A percentile compares a stretch with the other conserved stretches of the same genome.
These are phyloP conservation scores for Planococcus citri DNA, from an alignment of 1,140 invertebrate genomes.

Conservation along the genomic window DNA sequence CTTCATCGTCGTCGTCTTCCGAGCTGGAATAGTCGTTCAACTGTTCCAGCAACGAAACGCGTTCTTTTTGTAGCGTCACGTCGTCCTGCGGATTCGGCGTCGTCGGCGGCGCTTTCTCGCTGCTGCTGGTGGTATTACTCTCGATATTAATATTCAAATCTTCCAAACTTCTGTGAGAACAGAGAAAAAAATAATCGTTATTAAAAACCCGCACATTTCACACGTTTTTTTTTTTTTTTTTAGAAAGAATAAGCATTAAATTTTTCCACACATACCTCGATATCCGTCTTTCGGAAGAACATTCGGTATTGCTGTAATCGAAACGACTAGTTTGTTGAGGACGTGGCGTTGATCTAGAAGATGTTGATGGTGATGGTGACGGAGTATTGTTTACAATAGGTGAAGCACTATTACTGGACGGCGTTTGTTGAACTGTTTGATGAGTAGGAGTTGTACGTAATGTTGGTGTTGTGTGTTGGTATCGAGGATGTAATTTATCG, in stretches of 20 bases:
- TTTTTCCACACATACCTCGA: slow-evolving; percentile 6
- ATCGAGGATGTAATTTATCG: neutral
- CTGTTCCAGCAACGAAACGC: slow-evolving; percentile 53
- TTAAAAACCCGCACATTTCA: neutral
- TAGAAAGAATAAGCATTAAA: neutral
- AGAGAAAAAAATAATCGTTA: slow-evolving; percentile 20
- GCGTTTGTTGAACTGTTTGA: slow-evolving; percentile 24
- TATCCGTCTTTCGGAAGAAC: slow-evolving; percentile 14
- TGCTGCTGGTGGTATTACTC: slow-evolving; percentile 23
- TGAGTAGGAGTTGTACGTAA: slow-evolving; percentile 16
- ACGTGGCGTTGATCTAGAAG: slow-evolving; percentile 23
- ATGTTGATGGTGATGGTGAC: slow-evolving; percentile 24
- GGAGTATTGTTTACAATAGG: slow-evolving; percentile 22
- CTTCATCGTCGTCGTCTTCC: slow-evolving; percentile 35
- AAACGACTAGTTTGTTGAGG: slow-evolving; percentile 25
- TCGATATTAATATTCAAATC: slow-evolving; percentile 25
- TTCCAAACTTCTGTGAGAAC: slow-evolving; percentile 29
- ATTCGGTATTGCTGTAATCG: slow-evolving; percentile 24
- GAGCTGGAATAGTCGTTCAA: slow-evolving; percentile 58
- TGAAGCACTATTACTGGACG: slow-evolving; percentile 21
- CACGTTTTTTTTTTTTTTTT: neutral
- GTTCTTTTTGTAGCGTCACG: slow-evolving; percentile 53
- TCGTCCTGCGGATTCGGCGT: slow-evolving; percentile 41
- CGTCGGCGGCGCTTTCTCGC: slow-evolving; percentile 16
- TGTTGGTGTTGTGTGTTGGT: slow-evolving; percentile 10